phyloP scores from a whole-genome alignment of 1,140 invertebrate genomes.

The Magallana ariakensis region DNA sequence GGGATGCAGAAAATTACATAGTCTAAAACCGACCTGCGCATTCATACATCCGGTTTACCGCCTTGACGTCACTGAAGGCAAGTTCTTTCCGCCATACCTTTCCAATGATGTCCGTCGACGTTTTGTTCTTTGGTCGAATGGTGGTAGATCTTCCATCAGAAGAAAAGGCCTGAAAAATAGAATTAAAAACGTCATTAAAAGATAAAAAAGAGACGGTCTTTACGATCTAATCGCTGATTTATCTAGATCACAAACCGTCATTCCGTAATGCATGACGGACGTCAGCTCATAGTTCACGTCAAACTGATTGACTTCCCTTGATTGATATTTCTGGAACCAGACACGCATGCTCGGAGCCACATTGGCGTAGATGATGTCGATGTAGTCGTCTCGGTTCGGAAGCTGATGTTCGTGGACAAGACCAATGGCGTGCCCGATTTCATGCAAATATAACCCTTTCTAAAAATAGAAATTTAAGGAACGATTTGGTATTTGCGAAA shows the following conservation, averaged over 20 bases:
- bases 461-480: slow-evolving; percentile 50
- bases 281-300: slow-evolving; percentile 73
- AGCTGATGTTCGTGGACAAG: slow-evolving; percentile 81
- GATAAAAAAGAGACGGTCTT: no score
- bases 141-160: slow-evolving; percentile 68
- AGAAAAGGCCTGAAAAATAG: slow-evolving; percentile 71
- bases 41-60: slow-evolving; percentile 73
- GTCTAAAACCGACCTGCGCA: slow-evolving; percentile 64
- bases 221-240: no score
- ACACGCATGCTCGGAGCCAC: slow-evolving; percentile 73
- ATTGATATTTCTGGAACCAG: slow-evolving; percentile 77
- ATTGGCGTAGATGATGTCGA: slow-evolving; percentile 78
- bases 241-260: slow-evolving; percentile 70
- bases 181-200: neutral
- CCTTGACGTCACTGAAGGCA: slow-evolving; percentile 71
- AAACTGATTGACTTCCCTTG: slow-evolving; percentile 70
- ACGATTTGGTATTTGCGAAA: no score
- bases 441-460: slow-evolving; percentile 78
- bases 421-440: slow-evolving; percentile 79
- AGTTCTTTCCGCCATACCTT: slow-evolving; percentile 72
- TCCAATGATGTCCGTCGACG: slow-evolving; percentile 67
- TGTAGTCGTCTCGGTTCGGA: slow-evolving; percentile 77
- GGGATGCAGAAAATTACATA: no score
- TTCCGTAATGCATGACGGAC: slow-evolving; percentile 81
- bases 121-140: slow-evolving; percentile 65